phyloP scores from a whole-genome alignment of 2,113 vertebrate species.

The Conger conger region DNA sequence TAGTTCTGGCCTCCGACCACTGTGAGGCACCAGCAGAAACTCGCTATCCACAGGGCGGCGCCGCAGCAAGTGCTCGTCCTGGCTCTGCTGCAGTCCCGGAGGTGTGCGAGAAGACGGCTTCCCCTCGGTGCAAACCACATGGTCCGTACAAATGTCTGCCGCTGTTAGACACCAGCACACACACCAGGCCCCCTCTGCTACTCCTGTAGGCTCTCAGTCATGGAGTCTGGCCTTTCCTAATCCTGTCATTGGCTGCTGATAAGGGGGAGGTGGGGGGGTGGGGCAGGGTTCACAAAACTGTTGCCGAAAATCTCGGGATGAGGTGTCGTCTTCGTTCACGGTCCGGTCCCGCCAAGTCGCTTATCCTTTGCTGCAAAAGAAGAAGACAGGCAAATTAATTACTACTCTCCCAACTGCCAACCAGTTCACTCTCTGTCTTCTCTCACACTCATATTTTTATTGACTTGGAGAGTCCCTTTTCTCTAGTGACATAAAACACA shows the following conservation, averaged over 20 bases:
- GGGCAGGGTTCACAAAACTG: constrained; percentile 20
- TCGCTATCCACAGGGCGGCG: constrained; percentile 82
- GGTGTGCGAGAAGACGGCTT: constrained; percentile 58
- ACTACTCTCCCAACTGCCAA: constrained; percentile 44
- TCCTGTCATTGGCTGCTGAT: constrained; percentile 62
- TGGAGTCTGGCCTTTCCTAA: constrained; percentile 48
- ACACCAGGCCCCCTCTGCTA: constrained; percentile 52
- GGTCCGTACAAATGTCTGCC: constrained; percentile 57
- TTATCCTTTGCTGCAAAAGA: constrained; percentile 58
- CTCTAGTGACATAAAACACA: constrained; percentile 50
- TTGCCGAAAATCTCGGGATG: constrained; percentile 35
- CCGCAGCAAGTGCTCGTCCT: constrained; percentile 59
- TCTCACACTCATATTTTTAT: constrained; percentile 57
- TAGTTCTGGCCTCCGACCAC: constrained; percentile 80
- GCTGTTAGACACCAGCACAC: constrained; percentile 59
- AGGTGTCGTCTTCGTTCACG: constrained; percentile 54
- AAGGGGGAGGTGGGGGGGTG: constrained; percentile 43
- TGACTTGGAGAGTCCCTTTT: constrained; percentile 53
- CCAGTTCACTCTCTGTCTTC: constrained; percentile 45
- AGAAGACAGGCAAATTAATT: constrained; percentile 59
- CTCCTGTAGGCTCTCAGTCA: constrained; percentile 53
- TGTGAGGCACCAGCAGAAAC: constrained; percentile 73
- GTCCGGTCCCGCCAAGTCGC: constrained; percentile 55
- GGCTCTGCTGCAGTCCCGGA: constrained; percentile 72
- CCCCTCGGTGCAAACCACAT: constrained; percentile 72